Percentiles rank a stretch among this genome's conserved stretches.
Conservation (phyloP, 2,797 vertebrate species). For the Lagorchestes hirsutus region DNA sequence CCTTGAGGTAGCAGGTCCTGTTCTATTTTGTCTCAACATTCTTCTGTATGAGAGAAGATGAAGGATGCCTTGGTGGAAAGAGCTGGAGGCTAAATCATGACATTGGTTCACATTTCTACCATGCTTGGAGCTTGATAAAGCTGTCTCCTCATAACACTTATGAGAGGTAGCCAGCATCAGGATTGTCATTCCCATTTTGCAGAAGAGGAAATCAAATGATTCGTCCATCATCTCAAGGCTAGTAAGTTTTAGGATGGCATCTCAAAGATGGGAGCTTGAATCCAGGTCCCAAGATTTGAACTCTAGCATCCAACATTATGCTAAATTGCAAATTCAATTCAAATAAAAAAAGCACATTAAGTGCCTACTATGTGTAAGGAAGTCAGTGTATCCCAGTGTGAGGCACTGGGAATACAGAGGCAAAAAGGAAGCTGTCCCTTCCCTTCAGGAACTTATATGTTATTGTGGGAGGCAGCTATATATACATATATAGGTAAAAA, state of each 20-base stretch:
- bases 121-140: neutral
- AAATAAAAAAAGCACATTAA: neutral
- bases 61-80: neutral
- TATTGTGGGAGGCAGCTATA: neutral
- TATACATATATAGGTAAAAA: neutral
- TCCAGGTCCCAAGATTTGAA: neutral
- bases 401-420: neutral
- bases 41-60: slow-evolving; percentile 29
- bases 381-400: too few species aligned
- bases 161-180: too few species aligned
- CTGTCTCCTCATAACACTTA: neutral
- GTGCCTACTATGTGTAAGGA: neutral
- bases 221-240: neutral
- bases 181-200: neutral
- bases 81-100: neutral
- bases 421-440: neutral
- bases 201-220: neutral
- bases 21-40: neutral
- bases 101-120: neutral
- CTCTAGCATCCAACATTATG: neutral
- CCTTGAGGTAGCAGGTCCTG: neutral
- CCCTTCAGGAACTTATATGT: neutral
- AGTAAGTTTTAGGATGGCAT: neutral
- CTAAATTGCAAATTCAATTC: neutral
- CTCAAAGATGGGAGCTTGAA: neutral